A percentile compares a stretch with the other conserved stretches of the same genome.
phyloP scores from a whole-genome alignment of 2,888 invertebrate species.

The Philereme transversata region DNA sequence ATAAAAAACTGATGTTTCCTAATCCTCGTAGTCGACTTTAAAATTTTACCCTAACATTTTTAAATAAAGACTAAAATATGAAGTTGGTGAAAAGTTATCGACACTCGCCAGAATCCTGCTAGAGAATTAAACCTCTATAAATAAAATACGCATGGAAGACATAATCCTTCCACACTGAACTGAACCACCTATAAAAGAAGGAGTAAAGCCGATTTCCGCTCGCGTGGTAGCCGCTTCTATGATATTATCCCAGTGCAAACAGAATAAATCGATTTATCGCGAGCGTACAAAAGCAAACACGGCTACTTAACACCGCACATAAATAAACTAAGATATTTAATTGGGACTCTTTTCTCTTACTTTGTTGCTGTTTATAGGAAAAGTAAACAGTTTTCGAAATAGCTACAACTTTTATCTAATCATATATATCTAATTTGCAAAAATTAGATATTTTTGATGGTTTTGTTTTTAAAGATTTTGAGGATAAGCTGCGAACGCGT shows the following conservation, averaged over 20 bases:
- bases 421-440: no score
- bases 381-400: constrained; percentile 21
- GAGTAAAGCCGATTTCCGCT: constrained; percentile 26
- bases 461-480: no score
- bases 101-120: constrained; percentile 1
- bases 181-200: constrained; percentile 15
- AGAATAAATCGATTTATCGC: constrained; percentile 50
- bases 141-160: constrained; percentile 11
- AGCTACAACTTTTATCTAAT: background rate
- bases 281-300: constrained; percentile 51
- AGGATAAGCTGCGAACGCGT: no score
- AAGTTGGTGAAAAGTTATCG: background rate
- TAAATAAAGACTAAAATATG: no score
- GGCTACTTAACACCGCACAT: constrained; percentile 54
- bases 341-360: constrained; percentile 46
- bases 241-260: constrained; percentile 45
- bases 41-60: no score
- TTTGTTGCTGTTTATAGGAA: constrained; percentile 43
- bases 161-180: constrained; percentile 17
- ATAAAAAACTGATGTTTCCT: no score
- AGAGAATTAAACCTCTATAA: background rate
- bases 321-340: constrained; percentile 60
- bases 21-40: no score
- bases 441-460: no score
- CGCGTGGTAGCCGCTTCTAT: constrained; percentile 30